phyloP scores from a whole-genome alignment of 2,113 vertebrate genomes.

The Eulemur rufifrons region DNA sequence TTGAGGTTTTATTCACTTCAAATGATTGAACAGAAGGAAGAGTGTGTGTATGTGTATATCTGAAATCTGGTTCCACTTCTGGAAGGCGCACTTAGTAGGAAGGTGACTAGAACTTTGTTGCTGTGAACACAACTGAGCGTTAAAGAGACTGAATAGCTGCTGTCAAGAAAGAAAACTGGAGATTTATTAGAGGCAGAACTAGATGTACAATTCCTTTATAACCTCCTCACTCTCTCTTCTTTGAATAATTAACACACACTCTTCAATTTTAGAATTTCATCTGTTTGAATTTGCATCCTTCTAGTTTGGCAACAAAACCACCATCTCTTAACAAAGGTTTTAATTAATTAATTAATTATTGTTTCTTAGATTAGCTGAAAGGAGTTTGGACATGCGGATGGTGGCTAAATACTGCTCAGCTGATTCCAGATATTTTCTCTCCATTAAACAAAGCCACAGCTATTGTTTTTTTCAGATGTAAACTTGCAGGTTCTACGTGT shows the following conservation, averaged over 20 bases:
- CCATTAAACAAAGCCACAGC: not conserved
- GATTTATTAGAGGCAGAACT: constrained; percentile 38
- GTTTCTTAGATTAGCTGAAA: constrained; percentile 38
- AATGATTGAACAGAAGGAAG: not conserved
- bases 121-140: not conserved
- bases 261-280: constrained; percentile 68
- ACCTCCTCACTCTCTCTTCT: not conserved
- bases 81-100: not conserved
- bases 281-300: constrained; percentile 52
- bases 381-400: not conserved
- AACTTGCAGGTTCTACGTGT: constrained; percentile 10
- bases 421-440: constrained; percentile 40
- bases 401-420: constrained; percentile 14
- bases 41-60: not conserved
- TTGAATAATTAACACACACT: constrained; percentile 55
- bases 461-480: constrained; percentile 5
- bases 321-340: constrained; percentile 36
- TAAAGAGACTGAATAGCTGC: not conserved
- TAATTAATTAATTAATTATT: constrained; percentile 46
- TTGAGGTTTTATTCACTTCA: not conserved
- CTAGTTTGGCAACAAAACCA: constrained; percentile 51
- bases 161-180: constrained; percentile 53
- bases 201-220: not conserved
- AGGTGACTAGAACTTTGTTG: not conserved
- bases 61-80: not conserved